Evolutionary conservation across 2,113 vertebrate genomes (phyloP).

Genomic region (Tupaia chinensis): DNA sequence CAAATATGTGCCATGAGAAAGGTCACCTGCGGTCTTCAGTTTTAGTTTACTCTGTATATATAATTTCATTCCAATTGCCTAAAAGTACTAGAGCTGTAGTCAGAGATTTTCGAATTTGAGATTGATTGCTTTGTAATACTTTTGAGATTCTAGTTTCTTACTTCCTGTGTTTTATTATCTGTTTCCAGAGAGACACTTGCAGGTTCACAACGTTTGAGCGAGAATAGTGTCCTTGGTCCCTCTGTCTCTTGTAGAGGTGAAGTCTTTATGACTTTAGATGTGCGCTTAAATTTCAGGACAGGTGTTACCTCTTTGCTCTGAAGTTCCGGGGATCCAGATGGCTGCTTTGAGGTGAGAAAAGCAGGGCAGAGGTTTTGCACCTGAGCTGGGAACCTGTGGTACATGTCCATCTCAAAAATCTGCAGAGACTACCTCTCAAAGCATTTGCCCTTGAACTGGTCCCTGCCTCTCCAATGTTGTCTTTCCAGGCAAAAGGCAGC

Average conservation of each 20-base stretch:
- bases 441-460: neutral
- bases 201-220: neutral
- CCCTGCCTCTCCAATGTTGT: neutral
- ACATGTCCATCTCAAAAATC: neutral
- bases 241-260: neutral
- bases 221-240: neutral
- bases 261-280: neutral
- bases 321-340: neutral
- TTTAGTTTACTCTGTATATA: neutral
- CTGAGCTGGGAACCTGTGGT: neutral
- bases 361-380: neutral
- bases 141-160: neutral
- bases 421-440: neutral
- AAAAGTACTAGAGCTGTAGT: no score
- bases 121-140: neutral
- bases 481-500: neutral
- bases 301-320: slow-evolving; percentile 31
- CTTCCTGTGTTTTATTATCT: neutral
- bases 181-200: neutral
- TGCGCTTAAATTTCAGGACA: slow-evolving; percentile 36
- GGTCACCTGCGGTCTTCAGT: neutral
- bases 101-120: neutral
- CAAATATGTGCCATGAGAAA: neutral
- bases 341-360: neutral
- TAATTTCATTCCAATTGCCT: neutral